Conservation (phyloP, 2,888 invertebrate species). For the Griposia aprilina region DNA sequence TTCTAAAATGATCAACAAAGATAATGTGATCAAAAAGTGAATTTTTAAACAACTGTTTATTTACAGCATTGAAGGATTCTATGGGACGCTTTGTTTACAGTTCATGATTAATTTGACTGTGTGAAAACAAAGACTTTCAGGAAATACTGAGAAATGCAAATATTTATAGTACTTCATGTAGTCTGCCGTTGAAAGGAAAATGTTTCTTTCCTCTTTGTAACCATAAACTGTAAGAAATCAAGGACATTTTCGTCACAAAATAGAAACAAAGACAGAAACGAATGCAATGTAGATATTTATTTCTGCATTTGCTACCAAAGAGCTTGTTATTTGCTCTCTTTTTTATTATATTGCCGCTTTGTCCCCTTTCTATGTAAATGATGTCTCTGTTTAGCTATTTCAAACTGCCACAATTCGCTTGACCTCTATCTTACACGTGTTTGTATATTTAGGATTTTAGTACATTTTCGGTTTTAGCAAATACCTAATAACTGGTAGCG, state of each 20-base stretch:
- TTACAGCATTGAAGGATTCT: background rate
- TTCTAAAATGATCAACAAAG: background rate
- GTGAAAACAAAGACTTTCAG: conserved; percentile 49
- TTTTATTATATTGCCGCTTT: conserved; percentile 26
- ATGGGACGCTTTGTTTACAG: conserved; percentile 16
- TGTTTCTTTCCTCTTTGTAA: conserved; percentile 13
- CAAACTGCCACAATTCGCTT: conserved; percentile 7
- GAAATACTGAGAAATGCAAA: conserved; percentile 31
- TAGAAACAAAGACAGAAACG: background rate
- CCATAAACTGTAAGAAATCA: conserved; percentile 14
- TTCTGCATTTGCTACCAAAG: conserved; percentile 14
- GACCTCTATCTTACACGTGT: conserved; percentile 7
- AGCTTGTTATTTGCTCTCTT: conserved; percentile 17
- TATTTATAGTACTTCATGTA: conserved; percentile 43
- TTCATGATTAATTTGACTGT: conserved; percentile 23
- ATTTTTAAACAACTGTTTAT: conserved; percentile 5
- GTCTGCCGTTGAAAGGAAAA: conserved; percentile 25
- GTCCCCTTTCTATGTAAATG: conserved; percentile 26
- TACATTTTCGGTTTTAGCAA: background rate
- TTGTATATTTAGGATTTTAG: background rate
- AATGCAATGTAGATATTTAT: background rate
- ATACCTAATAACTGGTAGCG: background rate
- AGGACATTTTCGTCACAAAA: background rate
- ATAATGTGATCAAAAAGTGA: background rate
- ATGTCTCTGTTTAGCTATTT: conserved; percentile 23